Base-by-base conservation (phyloP, 2,888 invertebrate genomes). In the Shargacucullia verbasci region DNA sequence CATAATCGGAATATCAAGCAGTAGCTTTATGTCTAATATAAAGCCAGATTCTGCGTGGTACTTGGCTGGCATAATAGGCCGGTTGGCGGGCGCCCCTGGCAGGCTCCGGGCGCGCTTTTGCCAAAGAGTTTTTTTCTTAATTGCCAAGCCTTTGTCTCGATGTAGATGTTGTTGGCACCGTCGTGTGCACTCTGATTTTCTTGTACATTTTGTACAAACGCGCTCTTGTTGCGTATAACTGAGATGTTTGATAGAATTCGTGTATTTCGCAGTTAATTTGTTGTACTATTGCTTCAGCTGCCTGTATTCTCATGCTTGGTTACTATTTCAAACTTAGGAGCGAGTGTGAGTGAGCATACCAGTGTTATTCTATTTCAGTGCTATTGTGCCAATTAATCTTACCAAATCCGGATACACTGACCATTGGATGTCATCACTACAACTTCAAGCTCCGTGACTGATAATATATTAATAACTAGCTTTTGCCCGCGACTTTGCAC, bases 71-170 rank as follows among this genome's bases (percentile, higher is more conserved):
- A 46, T 55, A 57, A 61, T 66, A 64, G 70, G 73, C 68, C 53
- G 49, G 52, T 62, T 60, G 73, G 73, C 64, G 57, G 38, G 49
- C 59, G 56, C 57, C 60, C 27, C 66, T 76, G 76, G 76, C 76
- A 76, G 45, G 55, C 55, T 55, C 59, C 33, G 35, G 33, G 53
- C 49, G 41, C 40, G 45, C 73, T 70, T 73, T 73, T 74, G 76
- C 76, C 76, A 76, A 76, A 72, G 57, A 40, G 59, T 69, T 76
- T 76, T 68, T 73, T 76, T 73, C 63, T 70, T 74, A 76, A 74
- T 76, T 76, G 76, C 68, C 66, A 65, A 54, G 74, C 64, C 66
- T 76, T 73, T 72, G 70, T 70, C 70, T 68, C 59, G 35, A 48
- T 62, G 69, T 70, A 57, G 57, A 67, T 64, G 62, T 61, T 72